phyloP scores from a whole-genome alignment of 92 coral and sea anemone genomes.

The Diadumene lineata region DNA sequence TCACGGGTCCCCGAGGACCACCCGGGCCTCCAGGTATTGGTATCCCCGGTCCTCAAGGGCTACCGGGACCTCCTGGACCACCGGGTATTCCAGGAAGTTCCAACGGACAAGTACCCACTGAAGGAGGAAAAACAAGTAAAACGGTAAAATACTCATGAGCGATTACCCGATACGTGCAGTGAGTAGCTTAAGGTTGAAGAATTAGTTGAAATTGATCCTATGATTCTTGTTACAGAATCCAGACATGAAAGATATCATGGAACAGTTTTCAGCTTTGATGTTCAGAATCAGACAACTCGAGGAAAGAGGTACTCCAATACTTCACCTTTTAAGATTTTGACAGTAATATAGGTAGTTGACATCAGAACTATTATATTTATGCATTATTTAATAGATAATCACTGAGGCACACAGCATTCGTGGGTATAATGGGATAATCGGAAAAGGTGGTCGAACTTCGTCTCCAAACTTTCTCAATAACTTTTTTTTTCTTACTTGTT shows the following conservation, averaged over 20 bases:
- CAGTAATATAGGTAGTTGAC: too few species aligned
- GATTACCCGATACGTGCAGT: too few species aligned
- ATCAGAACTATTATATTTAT: too few species aligned
- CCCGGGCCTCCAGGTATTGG: conserved; percentile 5
- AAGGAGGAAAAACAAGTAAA: not conserved
- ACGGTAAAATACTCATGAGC: conserved; percentile 10
- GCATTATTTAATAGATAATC: too few species aligned
- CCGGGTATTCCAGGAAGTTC: conserved; percentile 40
- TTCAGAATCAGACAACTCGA: conserved; percentile 36
- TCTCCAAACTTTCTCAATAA: too few species aligned
- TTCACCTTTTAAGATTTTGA: not conserved
- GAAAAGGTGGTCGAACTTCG: too few species aligned
- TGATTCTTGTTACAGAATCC: not conserved
- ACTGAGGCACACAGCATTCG: too few species aligned
- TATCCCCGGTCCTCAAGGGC: conserved; percentile 5
- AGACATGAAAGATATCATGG: conserved; percentile 30
- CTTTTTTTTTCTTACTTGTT: too few species aligned
- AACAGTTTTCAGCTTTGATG: conserved; percentile 30
- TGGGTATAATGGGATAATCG: too few species aligned
- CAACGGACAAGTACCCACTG: not conserved
- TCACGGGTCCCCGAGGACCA: conserved; percentile 5
- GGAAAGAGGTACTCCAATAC: conserved; percentile 21
- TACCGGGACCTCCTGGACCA: conserved; percentile 12
- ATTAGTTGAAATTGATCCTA: too few species aligned
- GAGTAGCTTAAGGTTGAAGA: too few species aligned